Evolutionary conservation across 2,113 vertebrate species (phyloP), one percentile per base, ranked within the genome.

Genomic region (Thalassoma bifasciatum): DNA sequence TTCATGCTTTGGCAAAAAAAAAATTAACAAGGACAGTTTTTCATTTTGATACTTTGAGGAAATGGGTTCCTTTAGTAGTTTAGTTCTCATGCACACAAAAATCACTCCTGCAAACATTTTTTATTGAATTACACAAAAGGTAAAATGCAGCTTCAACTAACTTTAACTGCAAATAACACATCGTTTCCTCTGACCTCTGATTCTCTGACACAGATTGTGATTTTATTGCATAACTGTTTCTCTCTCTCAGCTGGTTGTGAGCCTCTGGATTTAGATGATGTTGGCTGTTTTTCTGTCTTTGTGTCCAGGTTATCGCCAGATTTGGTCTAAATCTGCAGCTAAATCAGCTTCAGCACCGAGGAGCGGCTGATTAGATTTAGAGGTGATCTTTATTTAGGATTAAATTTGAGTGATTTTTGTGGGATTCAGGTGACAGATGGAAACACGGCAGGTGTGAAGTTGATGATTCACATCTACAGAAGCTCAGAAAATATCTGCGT

Each of bases 301-400:
- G n/a, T 21, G 36, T 66, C 49, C 65, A 38, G 13, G 34, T 65
- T 66, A 14, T 30, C 4, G 13, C 5, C 42, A 44, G 42, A 44
- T 44, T 17, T 4, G 38, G 38, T 44, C 16, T 44, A 44, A 44
- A 17, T 44, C 42, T 44, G 42, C 49, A 9, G 21, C n/a, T 26
- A 40, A 42, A 63, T 79, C 50, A 9, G 69, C 63, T 23, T 37
- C 23, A 4, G 34, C 24, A 10, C 49, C 42, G 12, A 34, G 44
- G 52, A 73, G 51, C 64, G 49, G 69, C 19, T 66, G 76, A 67
- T 58, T 37, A 63, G 44, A 59, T 57, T 71, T 75, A 9, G 38
- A 71, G 66, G 61, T 72, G 61, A 76, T 81, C 72, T 66, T 37
- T 30, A 50, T 54, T 14, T 38, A 66, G 66, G 79, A 81, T 81